Percentiles rank a stretch among this genome's conserved stretches.
phyloP scores from a whole-genome alignment of 2,888 invertebrate species.

The Aphrophora alni region DNA sequence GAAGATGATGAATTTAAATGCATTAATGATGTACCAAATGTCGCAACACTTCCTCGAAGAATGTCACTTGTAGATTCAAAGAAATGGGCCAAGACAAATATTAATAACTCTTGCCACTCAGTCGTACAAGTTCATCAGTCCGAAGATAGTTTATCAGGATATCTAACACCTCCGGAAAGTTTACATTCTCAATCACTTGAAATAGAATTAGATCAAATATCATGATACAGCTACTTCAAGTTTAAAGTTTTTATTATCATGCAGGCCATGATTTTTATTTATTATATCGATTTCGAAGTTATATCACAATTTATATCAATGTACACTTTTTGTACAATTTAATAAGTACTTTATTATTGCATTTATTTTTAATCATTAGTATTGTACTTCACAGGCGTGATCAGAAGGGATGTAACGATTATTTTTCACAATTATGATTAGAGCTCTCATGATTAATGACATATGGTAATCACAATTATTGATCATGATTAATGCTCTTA shows the following conservation, averaged over 20 bases:
- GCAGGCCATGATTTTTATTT: background rate
- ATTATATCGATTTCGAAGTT: background rate
- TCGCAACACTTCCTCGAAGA: conserved; percentile 30
- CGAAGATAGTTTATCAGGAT: conserved; percentile 47
- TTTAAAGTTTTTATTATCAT: background rate
- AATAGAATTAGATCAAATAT: background rate
- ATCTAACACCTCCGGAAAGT: conserved; percentile 46
- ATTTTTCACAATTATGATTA: background rate
- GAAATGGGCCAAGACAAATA: background rate
- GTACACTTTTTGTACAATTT: background rate
- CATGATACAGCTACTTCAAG: background rate
- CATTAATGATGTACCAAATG: conserved; percentile 24
- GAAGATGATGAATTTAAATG: conserved; percentile 2
- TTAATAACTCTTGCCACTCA: background rate
- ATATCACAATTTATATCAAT: background rate
- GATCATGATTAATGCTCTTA: too few species aligned
- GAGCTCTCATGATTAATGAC: too few species aligned
- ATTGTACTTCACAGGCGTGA: background rate
- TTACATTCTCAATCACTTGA: conserved; percentile 10
- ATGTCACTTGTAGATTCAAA: conserved; percentile 11
- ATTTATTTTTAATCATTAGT: background rate
- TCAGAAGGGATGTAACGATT: background rate
- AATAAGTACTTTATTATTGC: background rate
- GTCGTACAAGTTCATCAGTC: conserved; percentile 42
- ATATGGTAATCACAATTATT: too few species aligned